Percentiles rank a stretch among this genome's conserved stretches.
These are phyloP conservation scores for Holothuria scabra DNA, from an alignment of 53 echinoderm and acorn worm species.

Conservation along the genomic window DNA sequence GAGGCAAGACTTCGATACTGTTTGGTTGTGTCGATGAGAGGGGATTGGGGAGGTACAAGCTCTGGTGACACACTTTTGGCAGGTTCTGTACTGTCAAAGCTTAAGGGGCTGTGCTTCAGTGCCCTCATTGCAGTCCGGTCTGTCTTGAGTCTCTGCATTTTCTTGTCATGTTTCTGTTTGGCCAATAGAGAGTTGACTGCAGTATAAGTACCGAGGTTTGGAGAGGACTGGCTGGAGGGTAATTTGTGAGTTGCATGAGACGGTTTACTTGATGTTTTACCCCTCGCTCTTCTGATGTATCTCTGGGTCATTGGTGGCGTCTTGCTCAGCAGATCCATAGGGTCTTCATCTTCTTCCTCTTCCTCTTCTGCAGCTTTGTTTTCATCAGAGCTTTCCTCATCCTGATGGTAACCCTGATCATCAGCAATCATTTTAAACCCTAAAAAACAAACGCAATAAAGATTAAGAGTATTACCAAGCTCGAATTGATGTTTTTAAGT, in stretches of 20 bases:
- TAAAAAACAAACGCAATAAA: no score
- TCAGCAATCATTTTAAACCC: no score
- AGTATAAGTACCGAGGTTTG: not conserved
- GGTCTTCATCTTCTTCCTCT: slow-evolving; percentile 33
- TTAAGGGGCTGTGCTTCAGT: slow-evolving; percentile 38
- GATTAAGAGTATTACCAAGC: no score
- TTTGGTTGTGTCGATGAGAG: slow-evolving; percentile 45
- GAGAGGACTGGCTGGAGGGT: slow-evolving; percentile 34
- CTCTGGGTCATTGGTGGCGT: slow-evolving; percentile 43
- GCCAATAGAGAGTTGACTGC: slow-evolving; percentile 29
- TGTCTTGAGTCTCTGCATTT: slow-evolving; percentile 31
- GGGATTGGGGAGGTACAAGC: slow-evolving; percentile 31
- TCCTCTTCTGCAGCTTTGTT: not conserved
- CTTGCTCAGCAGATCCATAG: slow-evolving; percentile 35
- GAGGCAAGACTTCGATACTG: slow-evolving; percentile 32
- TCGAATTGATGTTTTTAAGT: no score
- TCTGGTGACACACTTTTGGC: not conserved
- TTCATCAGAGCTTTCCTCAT: no score
- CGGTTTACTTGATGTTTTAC: not conserved
- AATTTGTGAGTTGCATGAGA: not conserved
- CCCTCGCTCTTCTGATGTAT: not conserved
- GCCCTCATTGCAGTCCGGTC: slow-evolving; percentile 24
- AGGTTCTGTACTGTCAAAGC: slow-evolving; percentile 23
- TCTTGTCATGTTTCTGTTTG: slow-evolving; percentile 43
- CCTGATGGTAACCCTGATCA: no score